phyloP scores from a whole-genome alignment of 2,797 vertebrate species.

The Limnodromus scolopaceus region DNA sequence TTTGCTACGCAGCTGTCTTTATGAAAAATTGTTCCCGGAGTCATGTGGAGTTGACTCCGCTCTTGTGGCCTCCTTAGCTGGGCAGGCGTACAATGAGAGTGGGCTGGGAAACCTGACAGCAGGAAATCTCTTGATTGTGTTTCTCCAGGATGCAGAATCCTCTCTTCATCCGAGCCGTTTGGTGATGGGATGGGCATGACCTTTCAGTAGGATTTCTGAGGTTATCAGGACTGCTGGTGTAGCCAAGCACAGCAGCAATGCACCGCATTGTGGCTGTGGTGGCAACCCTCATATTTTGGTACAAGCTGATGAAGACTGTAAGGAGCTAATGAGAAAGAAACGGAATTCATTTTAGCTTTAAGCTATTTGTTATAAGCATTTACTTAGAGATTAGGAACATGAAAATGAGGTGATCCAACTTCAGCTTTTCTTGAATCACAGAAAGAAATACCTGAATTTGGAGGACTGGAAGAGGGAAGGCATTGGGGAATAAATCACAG shows the following conservation, averaged over 20 bases:
- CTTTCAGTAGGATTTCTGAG: neutral
- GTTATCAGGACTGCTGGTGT: neutral
- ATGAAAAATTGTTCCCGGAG: neutral
- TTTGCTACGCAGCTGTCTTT: neutral
- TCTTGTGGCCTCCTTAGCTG: neutral
- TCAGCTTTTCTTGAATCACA: neutral
- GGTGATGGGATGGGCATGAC: neutral
- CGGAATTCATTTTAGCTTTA: neutral
- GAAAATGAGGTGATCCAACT: neutral
- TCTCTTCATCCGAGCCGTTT: rapidly evolving
- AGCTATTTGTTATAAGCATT: neutral
- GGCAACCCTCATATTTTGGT: neutral
- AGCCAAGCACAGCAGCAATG: neutral
- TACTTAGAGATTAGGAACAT: neutral
- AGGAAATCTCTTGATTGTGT: neutral
- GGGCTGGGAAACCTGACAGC: neutral
- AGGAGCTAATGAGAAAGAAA: neutral
- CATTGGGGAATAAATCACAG: neutral
- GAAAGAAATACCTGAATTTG: neutral
- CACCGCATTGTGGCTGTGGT: neutral
- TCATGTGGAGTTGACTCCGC: neutral
- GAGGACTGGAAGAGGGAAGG: neutral
- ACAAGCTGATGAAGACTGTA: neutral
- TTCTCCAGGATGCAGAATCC: neutral
- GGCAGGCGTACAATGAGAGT: neutral